Base-by-base conservation (phyloP, 23 tunicate species). In the Phallusia fumigata region DNA sequence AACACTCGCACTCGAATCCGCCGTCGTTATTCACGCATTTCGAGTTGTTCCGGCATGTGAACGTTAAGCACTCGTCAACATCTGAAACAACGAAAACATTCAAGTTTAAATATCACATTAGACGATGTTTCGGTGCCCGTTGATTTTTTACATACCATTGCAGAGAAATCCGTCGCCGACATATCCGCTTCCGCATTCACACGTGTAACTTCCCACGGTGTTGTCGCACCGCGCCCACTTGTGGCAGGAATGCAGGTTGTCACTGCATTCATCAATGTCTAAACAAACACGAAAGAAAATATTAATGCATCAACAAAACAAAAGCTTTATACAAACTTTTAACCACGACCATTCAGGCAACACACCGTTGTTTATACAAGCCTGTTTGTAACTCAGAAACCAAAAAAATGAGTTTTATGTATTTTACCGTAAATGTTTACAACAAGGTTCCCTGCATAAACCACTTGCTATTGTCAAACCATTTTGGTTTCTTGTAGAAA, bases 201-300 rank as follows among this genome's bases (percentile, higher is more conserved):
- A 88, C 30, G 44, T 69, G 65, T 8, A 88, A 33, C 76, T 40
- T 31, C 93, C 93, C 31, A 77, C 75, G 21, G 80, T 84, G 65
- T 88, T 83, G 0, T 36, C 89, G 86, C 31, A 45, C 36, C 0
- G 91, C 32, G 65, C 53, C 72, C 36, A 45, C 82, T 58, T 58
- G 69, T 58, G 69, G 64, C 86, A 87, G 13, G 87, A 77, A 31
- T 53, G 19, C 31, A 78, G 31, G 8, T 51, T 72, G 24, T 64
- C 78, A 16, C 12, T 31, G 50, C 93, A 88, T 65, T 88, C 93
- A 65, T 88, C 82, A 30, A 88, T 65, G 47, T 88, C 87, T 83
- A 33, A 45, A 76, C 36, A 36, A 83, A 65, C 30, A 78, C n/a
- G 34, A n/a, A 74, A 19, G 26, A 31, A 3, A 74, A 32, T 69